A percentile compares a stretch with the other conserved stretches of the same genome.
phyloP scores from a whole-genome alignment of 1,140 invertebrate species.

The Zaprionus vittiger region DNA sequence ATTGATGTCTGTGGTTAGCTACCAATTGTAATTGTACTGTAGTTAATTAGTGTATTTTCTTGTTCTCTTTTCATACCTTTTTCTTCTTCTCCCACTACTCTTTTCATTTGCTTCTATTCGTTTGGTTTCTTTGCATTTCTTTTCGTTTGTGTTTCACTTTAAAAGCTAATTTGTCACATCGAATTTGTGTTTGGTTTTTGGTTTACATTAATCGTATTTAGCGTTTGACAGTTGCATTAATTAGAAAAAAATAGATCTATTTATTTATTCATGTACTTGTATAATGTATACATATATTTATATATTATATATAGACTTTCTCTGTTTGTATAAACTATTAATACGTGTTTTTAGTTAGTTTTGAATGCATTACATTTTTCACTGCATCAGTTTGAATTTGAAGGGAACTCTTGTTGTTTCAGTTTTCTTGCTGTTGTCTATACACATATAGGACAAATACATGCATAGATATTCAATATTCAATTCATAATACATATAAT shows the following conservation, averaged over 20 bases:
- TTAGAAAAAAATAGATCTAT: slow-evolving; percentile 71
- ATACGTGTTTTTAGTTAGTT: slow-evolving; percentile 69
- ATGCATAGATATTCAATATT: slow-evolving; percentile 68
- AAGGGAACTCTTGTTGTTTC: slow-evolving; percentile 30
- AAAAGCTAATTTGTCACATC: slow-evolving; percentile 79
- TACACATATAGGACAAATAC: slow-evolving; percentile 49
- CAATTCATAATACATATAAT: slow-evolving; percentile 69
- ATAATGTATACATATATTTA: slow-evolving; percentile 44
- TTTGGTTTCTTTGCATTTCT: slow-evolving; percentile 24
- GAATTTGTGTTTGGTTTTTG: slow-evolving; percentile 62
- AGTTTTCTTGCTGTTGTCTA: slow-evolving; percentile 34
- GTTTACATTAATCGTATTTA: slow-evolving; percentile 65
- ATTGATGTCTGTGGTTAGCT: slow-evolving; percentile 53
- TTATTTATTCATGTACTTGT: slow-evolving; percentile 52
- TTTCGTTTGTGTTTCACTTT: slow-evolving; percentile 48
- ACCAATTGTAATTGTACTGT: slow-evolving; percentile 54
- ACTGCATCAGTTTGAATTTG: slow-evolving; percentile 13
- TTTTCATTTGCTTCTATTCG: slow-evolving; percentile 11
- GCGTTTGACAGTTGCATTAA: slow-evolving; percentile 67
- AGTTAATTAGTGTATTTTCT: slow-evolving; percentile 50
- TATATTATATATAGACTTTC: slow-evolving; percentile 44
- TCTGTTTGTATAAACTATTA: slow-evolving; percentile 64
- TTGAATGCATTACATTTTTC: slow-evolving; percentile 67
- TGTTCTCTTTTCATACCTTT: slow-evolving; percentile 30
- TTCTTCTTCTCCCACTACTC: slow-evolving; percentile 5